Percentiles rank a stretch among this genome's conserved stretches.
phyloP scores from a whole-genome alignment of 2,797 vertebrate genomes.

The Rhinichthys osculus region DNA sequence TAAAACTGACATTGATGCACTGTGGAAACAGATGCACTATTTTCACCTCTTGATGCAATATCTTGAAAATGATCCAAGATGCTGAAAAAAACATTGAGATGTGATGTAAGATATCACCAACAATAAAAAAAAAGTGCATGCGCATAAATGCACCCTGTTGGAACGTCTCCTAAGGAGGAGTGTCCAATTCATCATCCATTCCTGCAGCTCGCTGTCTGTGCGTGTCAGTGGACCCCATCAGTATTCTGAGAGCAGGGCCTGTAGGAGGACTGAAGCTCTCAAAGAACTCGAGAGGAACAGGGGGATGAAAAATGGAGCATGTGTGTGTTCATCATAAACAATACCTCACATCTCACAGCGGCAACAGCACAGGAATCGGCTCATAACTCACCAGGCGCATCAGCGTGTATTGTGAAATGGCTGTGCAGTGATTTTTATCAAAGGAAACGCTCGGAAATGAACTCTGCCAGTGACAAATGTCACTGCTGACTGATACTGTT shows the following conservation, averaged over 20 bases:
- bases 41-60: not conserved
- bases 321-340: conserved; percentile 29
- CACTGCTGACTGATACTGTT: not conserved
- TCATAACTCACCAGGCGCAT: conserved; percentile 14
- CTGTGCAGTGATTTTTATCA: conserved; percentile 1
- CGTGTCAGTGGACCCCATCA: conserved; percentile 17
- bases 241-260: conserved; percentile 36
- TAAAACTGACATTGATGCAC: not conserved
- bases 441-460: conserved; percentile 34
- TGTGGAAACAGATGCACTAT: not conserved
- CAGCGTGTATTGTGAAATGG: conserved; percentile 9
- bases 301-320: conserved; percentile 15
- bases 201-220: not conserved
- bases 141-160: not conserved
- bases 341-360: not conserved
- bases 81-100: conserved; percentile 13
- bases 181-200: not conserved
- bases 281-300: conserved; percentile 14
- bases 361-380: conserved; percentile 1
- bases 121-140: not conserved
- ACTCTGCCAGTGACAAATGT: not conserved
- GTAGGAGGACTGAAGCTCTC: not conserved
- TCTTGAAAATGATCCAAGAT: conserved; percentile 9
- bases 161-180: not conserved
- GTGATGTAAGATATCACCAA: conserved; percentile 10